These are phyloP conservation scores for Haliclona indistincta DNA, from an alignment of 37 sponge, comb jelly and placozoan species.

Conservation along the genomic window DNA sequence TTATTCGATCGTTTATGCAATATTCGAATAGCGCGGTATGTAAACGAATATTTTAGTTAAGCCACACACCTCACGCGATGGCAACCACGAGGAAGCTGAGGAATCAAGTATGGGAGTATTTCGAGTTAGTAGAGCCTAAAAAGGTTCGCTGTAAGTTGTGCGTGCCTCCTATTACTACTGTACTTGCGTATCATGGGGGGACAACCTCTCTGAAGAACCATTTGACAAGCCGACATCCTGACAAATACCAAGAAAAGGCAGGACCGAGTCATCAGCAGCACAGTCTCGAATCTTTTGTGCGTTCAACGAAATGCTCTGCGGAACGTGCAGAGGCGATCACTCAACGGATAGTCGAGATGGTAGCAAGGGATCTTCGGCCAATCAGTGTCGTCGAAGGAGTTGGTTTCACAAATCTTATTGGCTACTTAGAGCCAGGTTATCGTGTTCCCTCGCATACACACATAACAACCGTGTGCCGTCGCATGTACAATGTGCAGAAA, in stretches of 20 bases:
- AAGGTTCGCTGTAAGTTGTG: not conserved
- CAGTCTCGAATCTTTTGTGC: constrained; percentile 8
- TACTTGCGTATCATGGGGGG: constrained; percentile 3
- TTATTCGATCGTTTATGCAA: no score
- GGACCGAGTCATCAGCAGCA: not conserved
- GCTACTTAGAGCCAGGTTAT: constrained; percentile 19
- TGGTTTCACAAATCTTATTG: not conserved
- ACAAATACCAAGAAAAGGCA: not conserved
- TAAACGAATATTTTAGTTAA: no score
- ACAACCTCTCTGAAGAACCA: constrained; percentile 20
- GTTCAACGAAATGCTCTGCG: constrained; percentile 5
- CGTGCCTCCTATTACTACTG: not conserved
- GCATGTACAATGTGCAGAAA: constrained; percentile 5
- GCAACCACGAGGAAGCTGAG: not conserved
- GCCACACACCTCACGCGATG: no score
- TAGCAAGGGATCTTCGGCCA: constrained; percentile 20
- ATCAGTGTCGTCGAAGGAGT: not conserved
- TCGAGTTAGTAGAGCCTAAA: not conserved
- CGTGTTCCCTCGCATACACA: constrained; percentile 21
- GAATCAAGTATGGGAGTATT: not conserved
- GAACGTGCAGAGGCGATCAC: constrained; percentile 8
- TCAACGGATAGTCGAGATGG: constrained; percentile 11
- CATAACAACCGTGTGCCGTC: constrained; percentile 10
- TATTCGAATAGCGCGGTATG: no score
- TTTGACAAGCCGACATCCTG: constrained; percentile 9